These are phyloP conservation scores for Leptopilina drosophilae DNA, from an alignment of 2,888 invertebrate genomes.

Conservation along the genomic window DNA sequence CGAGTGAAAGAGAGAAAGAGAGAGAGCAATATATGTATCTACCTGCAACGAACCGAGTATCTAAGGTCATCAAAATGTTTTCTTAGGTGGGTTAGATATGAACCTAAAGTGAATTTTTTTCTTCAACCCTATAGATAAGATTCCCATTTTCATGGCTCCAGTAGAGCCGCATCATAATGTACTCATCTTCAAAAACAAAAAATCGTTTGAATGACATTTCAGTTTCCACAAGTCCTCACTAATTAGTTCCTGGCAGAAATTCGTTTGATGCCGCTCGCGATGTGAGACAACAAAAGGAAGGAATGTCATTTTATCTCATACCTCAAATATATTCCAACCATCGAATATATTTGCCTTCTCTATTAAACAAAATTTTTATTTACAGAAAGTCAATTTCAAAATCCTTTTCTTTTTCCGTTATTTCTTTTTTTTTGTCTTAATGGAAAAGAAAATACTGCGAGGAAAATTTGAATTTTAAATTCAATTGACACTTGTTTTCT, in stretches of 20 bases:
- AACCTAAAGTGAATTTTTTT: constrained; percentile 29
- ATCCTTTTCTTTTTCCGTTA: background rate
- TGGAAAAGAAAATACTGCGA: background rate
- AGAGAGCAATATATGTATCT: constrained; percentile 64
- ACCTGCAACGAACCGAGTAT: constrained; percentile 63
- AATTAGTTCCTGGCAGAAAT: constrained; percentile 37
- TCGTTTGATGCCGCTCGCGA: constrained; percentile 15
- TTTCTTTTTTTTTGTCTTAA: background rate
- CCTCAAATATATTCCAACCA: background rate
- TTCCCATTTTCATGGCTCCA: background rate
- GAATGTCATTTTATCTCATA: constrained; percentile 14
- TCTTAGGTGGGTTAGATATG: constrained; percentile 73
- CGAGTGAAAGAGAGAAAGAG: too few relatives aligned
- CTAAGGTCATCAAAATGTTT: constrained; percentile 72
- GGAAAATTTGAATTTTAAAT: too few relatives aligned
- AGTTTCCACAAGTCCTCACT: constrained; percentile 16
- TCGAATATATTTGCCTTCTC: constrained; percentile 1
- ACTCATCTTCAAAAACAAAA: background rate
- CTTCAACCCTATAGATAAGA: constrained; percentile 39
- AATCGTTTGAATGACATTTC: constrained; percentile 13
- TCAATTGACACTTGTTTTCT: too few relatives aligned
- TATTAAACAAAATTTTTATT: background rate
- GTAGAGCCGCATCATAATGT: too few relatives aligned
- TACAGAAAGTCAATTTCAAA: background rate
- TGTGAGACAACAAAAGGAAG: constrained; percentile 22